Percentiles rank a stretch among this genome's conserved stretches.
Evolutionary conservation across 2,113 vertebrate species (phyloP).

Genomic region (Aleadryas rufinucha): DNA sequence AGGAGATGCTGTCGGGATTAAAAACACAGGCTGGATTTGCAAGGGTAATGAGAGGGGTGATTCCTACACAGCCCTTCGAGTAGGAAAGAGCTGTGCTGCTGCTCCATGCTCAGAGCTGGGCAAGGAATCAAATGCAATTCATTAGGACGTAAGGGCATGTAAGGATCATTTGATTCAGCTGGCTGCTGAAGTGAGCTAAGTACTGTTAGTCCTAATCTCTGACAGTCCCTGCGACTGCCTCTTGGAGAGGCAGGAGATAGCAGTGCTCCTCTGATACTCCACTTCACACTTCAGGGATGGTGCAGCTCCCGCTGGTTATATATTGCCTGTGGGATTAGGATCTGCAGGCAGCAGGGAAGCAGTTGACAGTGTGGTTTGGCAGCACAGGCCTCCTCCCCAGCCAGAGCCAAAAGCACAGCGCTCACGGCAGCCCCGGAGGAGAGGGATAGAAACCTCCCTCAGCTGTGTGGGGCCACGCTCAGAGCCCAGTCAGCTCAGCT

Average conservation of each 20-base stretch:
- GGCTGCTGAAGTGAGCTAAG: slow-evolving; percentile 4
- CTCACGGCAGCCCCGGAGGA: not conserved
- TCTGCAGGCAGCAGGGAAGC: slow-evolving; percentile 16
- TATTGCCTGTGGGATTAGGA: not conserved
- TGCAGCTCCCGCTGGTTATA: not conserved
- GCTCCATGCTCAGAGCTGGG: not conserved
- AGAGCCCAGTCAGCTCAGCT: not conserved
- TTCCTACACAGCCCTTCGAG: not conserved
- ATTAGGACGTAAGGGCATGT: slow-evolving; percentile 22
- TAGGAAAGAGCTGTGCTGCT: not conserved
- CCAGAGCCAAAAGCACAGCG: not conserved
- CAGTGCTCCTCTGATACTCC: not conserved
- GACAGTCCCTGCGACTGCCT: not conserved
- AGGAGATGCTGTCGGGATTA: slow-evolving; percentile 14
- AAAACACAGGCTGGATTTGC: not conserved
- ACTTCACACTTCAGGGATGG: not conserved
- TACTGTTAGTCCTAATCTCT: not conserved
- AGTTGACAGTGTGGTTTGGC: slow-evolving; percentile 49
- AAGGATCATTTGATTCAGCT: slow-evolving; percentile 1
- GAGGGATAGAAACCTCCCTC: not conserved
- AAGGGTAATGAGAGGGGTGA: not conserved
- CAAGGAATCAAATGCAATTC: not conserved
- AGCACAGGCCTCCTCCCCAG: not conserved
- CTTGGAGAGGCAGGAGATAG: not conserved
- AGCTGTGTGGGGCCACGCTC: not conserved